Evolutionary conservation across 2,113 vertebrate genomes (phyloP).

Genomic region (Tauraco erythrolophus): DNA sequence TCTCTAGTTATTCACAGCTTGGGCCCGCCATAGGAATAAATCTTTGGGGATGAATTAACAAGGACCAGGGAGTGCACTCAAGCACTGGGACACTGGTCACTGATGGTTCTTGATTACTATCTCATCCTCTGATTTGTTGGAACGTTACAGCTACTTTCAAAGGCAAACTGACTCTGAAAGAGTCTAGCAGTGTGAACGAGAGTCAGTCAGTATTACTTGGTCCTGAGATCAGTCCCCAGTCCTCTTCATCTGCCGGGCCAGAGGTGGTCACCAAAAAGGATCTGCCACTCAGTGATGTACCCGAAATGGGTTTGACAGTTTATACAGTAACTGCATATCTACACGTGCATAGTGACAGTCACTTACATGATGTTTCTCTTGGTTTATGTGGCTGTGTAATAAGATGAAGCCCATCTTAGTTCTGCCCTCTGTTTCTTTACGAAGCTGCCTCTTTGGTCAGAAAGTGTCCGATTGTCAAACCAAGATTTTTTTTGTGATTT

Average conservation of each 20-base stretch:
- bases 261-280: accelerated
- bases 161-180: neutral
- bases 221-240: neutral
- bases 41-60: neutral
- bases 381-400: neutral
- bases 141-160: neutral
- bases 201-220: neutral
- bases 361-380: neutral
- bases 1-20: neutral
- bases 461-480: neutral
- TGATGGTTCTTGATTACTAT: neutral
- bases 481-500: neutral
- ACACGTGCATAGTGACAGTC: neutral
- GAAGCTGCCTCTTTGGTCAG: neutral
- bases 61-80: neutral
- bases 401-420: neutral
- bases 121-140: neutral
- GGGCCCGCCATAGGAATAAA: neutral
- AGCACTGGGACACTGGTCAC: neutral
- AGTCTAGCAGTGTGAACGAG: neutral
- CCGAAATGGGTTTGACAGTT: neutral
- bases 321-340: neutral
- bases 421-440: neutral
- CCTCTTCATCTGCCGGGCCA: accelerated
- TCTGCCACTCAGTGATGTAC: neutral